phyloP scores from a whole-genome alignment of 2,797 vertebrate genomes.

The Chelonia mydas region DNA sequence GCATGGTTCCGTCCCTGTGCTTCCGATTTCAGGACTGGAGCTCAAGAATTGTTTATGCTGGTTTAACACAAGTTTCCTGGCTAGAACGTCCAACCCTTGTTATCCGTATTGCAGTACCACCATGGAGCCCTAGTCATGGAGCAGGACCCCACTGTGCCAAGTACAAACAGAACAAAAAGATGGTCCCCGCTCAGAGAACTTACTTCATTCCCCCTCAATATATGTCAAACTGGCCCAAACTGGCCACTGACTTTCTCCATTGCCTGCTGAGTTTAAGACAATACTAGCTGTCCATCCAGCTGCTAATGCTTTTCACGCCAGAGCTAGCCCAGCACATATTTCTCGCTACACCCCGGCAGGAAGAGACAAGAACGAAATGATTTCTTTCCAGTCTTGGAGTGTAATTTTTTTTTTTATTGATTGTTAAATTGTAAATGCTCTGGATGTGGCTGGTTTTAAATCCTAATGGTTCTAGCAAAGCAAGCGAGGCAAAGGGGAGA shows the following conservation, averaged over 20 bases:
- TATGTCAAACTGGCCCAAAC: background rate
- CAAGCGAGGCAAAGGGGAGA: background rate
- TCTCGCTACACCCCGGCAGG: background rate
- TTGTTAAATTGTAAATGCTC: constrained; percentile 17
- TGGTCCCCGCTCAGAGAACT: background rate
- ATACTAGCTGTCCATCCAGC: fast-evolving
- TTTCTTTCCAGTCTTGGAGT: constrained; percentile 24
- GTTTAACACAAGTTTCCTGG: fast-evolving
- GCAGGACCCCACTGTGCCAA: background rate
- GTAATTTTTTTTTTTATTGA: background rate
- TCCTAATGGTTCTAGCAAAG: background rate
- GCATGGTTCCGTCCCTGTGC: fast-evolving
- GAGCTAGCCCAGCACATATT: fast-evolving
- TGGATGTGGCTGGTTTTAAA: constrained; percentile 22
- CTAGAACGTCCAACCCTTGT: fast-evolving
- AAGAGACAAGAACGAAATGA: background rate
- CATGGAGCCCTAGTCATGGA: fast-evolving
- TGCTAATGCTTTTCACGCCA: background rate
- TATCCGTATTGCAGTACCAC: background rate
- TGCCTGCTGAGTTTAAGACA: background rate
- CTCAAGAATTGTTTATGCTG: fast-evolving
- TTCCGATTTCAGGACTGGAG: fast-evolving
- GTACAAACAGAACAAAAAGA: background rate
- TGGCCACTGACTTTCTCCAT: fast-evolving
- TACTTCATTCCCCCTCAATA: background rate